phyloP scores from a whole-genome alignment of 1,140 invertebrate genomes.

The Zaprionus camerounensis region DNA sequence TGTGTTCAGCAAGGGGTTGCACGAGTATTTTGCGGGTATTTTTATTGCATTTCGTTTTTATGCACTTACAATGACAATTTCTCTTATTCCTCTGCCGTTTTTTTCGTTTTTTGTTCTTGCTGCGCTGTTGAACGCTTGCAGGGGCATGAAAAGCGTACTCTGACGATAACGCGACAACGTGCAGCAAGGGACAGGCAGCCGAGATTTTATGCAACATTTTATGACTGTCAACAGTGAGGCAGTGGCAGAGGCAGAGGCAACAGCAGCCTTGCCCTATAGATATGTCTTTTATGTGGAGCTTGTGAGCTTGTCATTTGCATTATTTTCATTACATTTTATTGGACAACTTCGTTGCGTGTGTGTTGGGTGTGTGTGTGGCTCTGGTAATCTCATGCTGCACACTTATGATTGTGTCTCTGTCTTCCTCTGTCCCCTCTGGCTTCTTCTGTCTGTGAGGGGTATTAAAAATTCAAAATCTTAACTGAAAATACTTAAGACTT shows the following conservation, averaged over 20 bases:
- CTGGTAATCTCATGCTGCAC: not conserved
- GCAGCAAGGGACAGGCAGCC: constrained; percentile 24
- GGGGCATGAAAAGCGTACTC: constrained; percentile 56
- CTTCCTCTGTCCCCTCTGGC: not conserved
- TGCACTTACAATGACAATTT: constrained; percentile 78
- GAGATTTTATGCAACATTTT: constrained; percentile 72
- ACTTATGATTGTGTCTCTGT: not conserved
- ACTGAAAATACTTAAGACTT: constrained; percentile 44
- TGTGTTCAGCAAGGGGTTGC: constrained; percentile 39
- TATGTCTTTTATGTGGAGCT: constrained; percentile 41
- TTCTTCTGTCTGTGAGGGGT: not conserved
- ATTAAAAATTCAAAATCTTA: constrained; percentile 49
- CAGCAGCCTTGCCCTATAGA: not conserved
- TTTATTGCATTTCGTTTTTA: constrained; percentile 80
- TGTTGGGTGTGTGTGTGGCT: constrained; percentile 1
- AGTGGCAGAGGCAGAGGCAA: constrained; percentile 2
- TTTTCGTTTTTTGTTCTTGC: constrained; percentile 7
- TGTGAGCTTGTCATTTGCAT: constrained; percentile 72
- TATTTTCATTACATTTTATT: constrained; percentile 70
- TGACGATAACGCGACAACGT: constrained; percentile 48
- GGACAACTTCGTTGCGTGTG: constrained; percentile 19
- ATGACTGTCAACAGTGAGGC: constrained; percentile 46
- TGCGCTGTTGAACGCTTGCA: constrained; percentile 44
- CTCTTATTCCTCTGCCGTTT: constrained; percentile 4
- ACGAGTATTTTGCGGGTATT: constrained; percentile 71